Conservation (phyloP, 2,888 invertebrate species). For the Hydrotaea cyrtoneurina region DNA sequence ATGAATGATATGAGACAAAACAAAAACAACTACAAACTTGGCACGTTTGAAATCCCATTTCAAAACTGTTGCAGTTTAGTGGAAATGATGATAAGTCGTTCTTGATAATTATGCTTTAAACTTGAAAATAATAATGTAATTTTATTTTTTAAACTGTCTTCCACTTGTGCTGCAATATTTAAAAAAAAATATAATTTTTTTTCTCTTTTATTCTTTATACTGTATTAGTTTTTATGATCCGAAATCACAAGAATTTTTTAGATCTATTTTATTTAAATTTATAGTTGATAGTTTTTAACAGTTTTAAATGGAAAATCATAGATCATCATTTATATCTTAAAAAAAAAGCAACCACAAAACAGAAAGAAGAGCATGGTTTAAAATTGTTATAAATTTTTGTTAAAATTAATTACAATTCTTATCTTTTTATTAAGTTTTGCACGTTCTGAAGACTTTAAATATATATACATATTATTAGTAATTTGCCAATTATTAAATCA, state of each 20-base stretch:
- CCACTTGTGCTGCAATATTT: conserved; percentile 78
- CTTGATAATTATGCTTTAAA: conserved; percentile 58
- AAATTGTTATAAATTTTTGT: conserved; percentile 66
- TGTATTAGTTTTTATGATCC: conserved; percentile 51
- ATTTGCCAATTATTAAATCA: conserved; percentile 52
- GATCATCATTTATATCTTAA: conserved; percentile 61
- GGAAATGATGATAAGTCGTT: conserved; percentile 53
- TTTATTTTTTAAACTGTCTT: conserved; percentile 72
- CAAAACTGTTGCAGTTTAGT: conserved; percentile 69
- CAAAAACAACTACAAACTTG: background rate
- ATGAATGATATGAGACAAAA: conserved; percentile 15
- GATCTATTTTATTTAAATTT: conserved; percentile 53
- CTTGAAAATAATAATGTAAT: conserved; percentile 38
- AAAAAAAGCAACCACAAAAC: conserved; percentile 33
- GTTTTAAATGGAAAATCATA: conserved; percentile 59
- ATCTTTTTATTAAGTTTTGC: conserved; percentile 57
- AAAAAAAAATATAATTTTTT: conserved; percentile 60
- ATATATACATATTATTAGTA: conserved; percentile 53
- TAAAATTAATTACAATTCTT: conserved; percentile 52
- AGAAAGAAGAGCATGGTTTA: conserved; percentile 54
- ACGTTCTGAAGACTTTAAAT: conserved; percentile 66
- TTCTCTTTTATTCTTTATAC: conserved; percentile 6
- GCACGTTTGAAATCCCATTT: conserved; percentile 42
- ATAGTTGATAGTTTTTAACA: conserved; percentile 52
- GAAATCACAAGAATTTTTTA: conserved; percentile 42